Conservation (phyloP, 1,140 invertebrate species). For the Cyphomyrmex costatus region DNA sequence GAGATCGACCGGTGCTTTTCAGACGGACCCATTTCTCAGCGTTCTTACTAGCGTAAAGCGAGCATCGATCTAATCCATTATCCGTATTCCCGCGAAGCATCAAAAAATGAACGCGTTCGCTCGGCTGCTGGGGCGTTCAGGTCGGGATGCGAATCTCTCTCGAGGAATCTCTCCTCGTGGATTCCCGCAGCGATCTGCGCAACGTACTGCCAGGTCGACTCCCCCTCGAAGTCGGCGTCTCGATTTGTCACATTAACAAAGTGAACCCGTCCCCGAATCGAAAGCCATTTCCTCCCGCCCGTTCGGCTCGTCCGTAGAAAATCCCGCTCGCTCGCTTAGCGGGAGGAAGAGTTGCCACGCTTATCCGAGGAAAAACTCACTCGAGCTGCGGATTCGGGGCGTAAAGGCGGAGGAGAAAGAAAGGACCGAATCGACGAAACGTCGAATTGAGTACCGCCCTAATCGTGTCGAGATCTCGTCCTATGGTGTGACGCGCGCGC, state of each 20-base stretch:
- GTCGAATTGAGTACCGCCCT: conserved; percentile 77
- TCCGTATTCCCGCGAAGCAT: conserved; percentile 29
- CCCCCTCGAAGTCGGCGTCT: conserved; percentile 32
- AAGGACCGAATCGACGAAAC: conserved; percentile 76
- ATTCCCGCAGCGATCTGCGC: conserved; percentile 49
- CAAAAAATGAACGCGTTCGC: background rate
- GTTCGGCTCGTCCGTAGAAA: conserved; percentile 54
- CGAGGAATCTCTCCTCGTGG: conserved; percentile 12
- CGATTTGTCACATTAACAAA: conserved; percentile 66
- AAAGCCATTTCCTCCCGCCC: conserved; percentile 61
- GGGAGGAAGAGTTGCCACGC: conserved; percentile 74
- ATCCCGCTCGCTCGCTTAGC: conserved; percentile 64
- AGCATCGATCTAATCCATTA: conserved; percentile 45
- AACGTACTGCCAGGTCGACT: conserved; percentile 46
- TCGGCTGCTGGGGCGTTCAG: conserved; percentile 30
- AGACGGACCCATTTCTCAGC: conserved; percentile 25
- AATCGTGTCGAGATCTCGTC: conserved; percentile 78
- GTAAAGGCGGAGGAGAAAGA: conserved; percentile 71
- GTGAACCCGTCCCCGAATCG: conserved; percentile 59
- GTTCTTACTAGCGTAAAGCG: conserved; percentile 19
- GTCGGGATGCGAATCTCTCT: conserved; percentile 14
- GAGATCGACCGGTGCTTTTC: conserved; percentile 25
- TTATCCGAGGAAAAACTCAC: conserved; percentile 72
- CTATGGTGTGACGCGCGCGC: conserved; percentile 75
- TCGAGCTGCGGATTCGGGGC: conserved; percentile 63